Conservation (phyloP, 2,113 vertebrate species). For the Symphodus melops region DNA sequence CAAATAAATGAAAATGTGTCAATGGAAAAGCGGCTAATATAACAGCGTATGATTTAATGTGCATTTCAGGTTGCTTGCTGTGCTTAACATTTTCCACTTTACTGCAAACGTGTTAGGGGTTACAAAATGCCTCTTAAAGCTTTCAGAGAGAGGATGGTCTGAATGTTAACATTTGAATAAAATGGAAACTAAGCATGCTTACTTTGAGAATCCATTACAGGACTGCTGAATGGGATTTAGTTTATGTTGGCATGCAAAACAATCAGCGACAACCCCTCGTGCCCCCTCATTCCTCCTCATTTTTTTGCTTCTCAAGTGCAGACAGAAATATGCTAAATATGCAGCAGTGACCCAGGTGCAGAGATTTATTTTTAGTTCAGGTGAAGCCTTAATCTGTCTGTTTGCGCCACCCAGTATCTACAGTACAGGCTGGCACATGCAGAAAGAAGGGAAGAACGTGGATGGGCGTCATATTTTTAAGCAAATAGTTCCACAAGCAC, state of each 20-base stretch:
- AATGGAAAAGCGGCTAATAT: constrained; percentile 30
- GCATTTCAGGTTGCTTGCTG: constrained; percentile 20
- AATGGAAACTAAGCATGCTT: constrained; percentile 2
- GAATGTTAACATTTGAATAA: background rate
- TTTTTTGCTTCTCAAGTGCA: constrained; percentile 42
- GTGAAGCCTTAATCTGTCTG: constrained; percentile 27
- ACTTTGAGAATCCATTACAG: constrained; percentile 18
- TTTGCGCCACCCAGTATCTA: constrained; percentile 45
- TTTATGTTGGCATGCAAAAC: constrained; percentile 51
- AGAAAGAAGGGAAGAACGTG: constrained; percentile 32
- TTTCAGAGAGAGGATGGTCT: background rate
- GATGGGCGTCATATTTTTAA: background rate
- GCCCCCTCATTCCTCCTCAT: constrained; percentile 2
- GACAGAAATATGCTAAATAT: constrained; percentile 78
- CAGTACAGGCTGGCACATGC: constrained; percentile 12
- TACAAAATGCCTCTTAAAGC: background rate
- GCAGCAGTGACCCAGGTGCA: constrained; percentile 64
- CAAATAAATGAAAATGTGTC: constrained; percentile 57
- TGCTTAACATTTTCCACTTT: constrained; percentile 7
- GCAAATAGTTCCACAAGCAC: background rate
- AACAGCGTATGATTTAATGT: constrained; percentile 35
- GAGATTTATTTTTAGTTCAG: constrained; percentile 75
- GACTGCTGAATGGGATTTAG: constrained; percentile 43
- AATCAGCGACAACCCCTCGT: constrained; percentile 26
- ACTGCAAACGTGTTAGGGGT: constrained; percentile 7